phyloP scores from a whole-genome alignment of 2,797 vertebrate species.

The Philypnodon macrostomus region DNA sequence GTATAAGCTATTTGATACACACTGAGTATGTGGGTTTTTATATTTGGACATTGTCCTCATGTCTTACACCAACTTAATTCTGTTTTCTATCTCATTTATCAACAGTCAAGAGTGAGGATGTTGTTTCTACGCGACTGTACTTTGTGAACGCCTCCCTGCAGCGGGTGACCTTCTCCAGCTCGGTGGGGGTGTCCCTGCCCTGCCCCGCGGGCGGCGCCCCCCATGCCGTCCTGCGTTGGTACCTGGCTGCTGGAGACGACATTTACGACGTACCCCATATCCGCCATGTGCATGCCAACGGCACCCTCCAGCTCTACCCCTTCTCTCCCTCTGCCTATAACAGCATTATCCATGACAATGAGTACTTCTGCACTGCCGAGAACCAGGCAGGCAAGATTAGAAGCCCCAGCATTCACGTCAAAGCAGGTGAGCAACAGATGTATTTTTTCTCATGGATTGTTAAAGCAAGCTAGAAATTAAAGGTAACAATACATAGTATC shows the following conservation, averaged over 20 bases:
- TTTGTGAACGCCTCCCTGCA: slow-evolving; percentile 99
- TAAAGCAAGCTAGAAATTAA: too few species aligned
- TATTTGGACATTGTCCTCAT: not conserved
- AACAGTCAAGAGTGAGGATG: slow-evolving; percentile 91
- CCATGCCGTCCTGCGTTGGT: slow-evolving; percentile 96
- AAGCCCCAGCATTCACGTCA: slow-evolving; percentile 95
- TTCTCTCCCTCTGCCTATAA: slow-evolving; percentile 99
- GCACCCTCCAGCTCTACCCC: slow-evolving; percentile 97
- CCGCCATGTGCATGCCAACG: slow-evolving; percentile 97
- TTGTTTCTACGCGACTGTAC: slow-evolving; percentile 96
- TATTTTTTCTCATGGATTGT: too few species aligned
- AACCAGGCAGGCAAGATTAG: slow-evolving; percentile 97
- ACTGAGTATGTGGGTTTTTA: not conserved
- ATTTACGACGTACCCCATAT: slow-evolving; percentile 99
- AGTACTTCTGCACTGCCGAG: slow-evolving; percentile 99
- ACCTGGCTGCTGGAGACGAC: slow-evolving; percentile 98
- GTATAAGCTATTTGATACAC: not conserved
- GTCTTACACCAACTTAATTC: slow-evolving; percentile 19
- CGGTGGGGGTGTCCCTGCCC: slow-evolving; percentile 99
- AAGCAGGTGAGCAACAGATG: slow-evolving; percentile 85
- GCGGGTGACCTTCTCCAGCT: slow-evolving; percentile 99
- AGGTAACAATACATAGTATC: too few species aligned
- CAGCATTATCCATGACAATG: slow-evolving; percentile 98
- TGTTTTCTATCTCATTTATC: slow-evolving; percentile 45
- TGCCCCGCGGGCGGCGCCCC: slow-evolving; percentile 96